A percentile compares a stretch with the other conserved stretches of the same genome.
Conservation (phyloP, 1,140 invertebrate species). For the Drosophila ogumai region DNA sequence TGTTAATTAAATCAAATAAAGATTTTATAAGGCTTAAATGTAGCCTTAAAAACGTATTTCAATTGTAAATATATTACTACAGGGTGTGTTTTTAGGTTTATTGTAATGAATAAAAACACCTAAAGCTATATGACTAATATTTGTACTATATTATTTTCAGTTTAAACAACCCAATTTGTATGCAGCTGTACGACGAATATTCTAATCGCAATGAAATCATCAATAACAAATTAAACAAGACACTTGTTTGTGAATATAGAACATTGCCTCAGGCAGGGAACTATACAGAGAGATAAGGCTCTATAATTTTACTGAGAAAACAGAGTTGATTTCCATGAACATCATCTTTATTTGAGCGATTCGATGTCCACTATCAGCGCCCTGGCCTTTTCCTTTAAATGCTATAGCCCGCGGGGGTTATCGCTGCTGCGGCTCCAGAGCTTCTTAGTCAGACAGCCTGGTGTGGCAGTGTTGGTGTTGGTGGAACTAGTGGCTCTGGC, state of each 20-base stretch:
- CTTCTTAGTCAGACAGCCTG: slow-evolving; percentile 48
- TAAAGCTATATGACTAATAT: neutral
- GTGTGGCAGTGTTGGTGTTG: neutral
- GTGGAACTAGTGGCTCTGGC: neutral
- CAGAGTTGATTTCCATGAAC: slow-evolving; percentile 25
- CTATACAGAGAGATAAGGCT: neutral
- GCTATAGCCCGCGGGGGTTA: slow-evolving; percentile 23
- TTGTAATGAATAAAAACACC: neutral
- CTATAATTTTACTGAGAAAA: slow-evolving; percentile 19
- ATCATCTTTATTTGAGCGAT: neutral
- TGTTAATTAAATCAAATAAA: neutral
- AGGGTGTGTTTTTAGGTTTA: neutral
- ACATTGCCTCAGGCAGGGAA: neutral
- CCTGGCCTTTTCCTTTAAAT: slow-evolving; percentile 27
- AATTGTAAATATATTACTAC: neutral
- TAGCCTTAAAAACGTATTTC: neutral
- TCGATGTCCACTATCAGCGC: slow-evolving; percentile 28
- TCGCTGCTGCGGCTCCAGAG: slow-evolving; percentile 13
- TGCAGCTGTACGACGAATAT: slow-evolving; percentile 1
- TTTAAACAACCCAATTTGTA: slow-evolving; percentile 2
- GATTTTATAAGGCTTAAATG: neutral
- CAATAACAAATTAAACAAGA: slow-evolving; percentile 19
- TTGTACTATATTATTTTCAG: neutral
- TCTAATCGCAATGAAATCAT: slow-evolving; percentile 6
- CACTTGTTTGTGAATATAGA: slow-evolving; percentile 19